phyloP scores from a whole-genome alignment of 2,888 invertebrate genomes.

The Pelosia muscerda region DNA sequence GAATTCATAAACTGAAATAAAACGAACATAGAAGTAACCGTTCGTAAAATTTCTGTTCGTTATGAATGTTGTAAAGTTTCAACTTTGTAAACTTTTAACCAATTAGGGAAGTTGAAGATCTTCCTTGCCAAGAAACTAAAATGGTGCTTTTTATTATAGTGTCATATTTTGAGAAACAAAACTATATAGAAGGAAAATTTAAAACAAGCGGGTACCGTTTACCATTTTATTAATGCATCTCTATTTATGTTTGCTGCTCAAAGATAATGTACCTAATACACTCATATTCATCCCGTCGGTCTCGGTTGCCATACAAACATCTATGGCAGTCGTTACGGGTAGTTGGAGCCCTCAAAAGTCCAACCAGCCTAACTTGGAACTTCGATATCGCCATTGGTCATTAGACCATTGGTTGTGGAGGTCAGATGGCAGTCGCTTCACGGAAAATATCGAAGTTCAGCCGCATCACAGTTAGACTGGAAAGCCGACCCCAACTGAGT shows the following conservation, averaged over 20 bases:
- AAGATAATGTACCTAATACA: neutral
- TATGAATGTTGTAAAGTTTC: slow-evolving; percentile 1
- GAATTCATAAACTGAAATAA: neutral
- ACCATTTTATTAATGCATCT: neutral
- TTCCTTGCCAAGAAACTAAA: neutral
- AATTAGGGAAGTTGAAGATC: neutral
- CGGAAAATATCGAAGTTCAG: too few species aligned
- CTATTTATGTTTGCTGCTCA: neutral
- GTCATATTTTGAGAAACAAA: neutral
- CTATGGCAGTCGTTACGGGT: too few species aligned
- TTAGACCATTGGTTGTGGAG: too few species aligned
- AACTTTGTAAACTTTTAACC: neutral
- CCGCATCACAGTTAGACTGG: too few species aligned
- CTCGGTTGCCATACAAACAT: too few species aligned
- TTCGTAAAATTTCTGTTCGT: slow-evolving; percentile 8
- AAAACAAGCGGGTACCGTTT: neutral
- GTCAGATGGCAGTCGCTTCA: too few species aligned
- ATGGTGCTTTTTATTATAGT: neutral
- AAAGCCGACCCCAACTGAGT: too few species aligned
- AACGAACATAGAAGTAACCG: neutral
- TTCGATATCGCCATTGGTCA: too few species aligned
- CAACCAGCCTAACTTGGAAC: too few species aligned
- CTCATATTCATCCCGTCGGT: too few species aligned
- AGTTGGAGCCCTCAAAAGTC: too few species aligned
- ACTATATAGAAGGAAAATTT: neutral